phyloP scores from a whole-genome alignment of 1,140 invertebrate species.

The Zelostemma sp. region DNA sequence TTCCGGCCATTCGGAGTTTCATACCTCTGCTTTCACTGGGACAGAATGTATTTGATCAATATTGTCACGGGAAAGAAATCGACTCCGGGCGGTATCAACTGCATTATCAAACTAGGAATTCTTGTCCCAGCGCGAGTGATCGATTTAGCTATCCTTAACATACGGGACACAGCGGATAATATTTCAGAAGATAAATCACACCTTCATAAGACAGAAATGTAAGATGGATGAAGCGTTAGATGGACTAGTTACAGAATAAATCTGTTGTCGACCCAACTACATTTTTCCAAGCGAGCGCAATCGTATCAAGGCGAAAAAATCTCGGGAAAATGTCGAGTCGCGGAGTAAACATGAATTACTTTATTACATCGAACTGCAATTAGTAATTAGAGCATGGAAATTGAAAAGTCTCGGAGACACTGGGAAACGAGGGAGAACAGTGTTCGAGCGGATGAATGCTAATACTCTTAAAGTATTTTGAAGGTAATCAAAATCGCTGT shows the following conservation, averaged over 20 bases:
- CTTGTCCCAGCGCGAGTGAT: background rate
- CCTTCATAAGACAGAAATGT: conserved; percentile 2
- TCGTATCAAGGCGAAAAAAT: background rate
- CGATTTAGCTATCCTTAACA: conserved; percentile 9
- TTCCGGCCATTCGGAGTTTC: too few relatives aligned
- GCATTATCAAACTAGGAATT: conserved; percentile 1
- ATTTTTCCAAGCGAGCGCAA: background rate
- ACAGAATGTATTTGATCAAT: background rate
- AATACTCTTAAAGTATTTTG: too few relatives aligned
- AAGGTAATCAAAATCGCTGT: too few relatives aligned
- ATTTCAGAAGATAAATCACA: conserved; percentile 6
- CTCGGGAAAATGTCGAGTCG: background rate
- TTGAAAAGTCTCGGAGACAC: too few relatives aligned
- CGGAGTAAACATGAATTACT: too few relatives aligned
- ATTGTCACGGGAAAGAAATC: background rate
- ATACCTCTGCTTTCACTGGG: too few relatives aligned
- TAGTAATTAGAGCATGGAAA: too few relatives aligned
- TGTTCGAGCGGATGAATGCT: too few relatives aligned
- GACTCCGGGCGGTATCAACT: background rate
- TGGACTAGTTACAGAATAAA: conserved; percentile 5
- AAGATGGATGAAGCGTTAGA: conserved; percentile 6
- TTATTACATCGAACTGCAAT: too few relatives aligned
- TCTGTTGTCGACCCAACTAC: background rate
- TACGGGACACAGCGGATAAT: conserved; percentile 9
- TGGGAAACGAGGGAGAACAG: too few relatives aligned